These are phyloP conservation scores for Melitaea cinxia DNA, from an alignment of 1,140 invertebrate species.

Conservation along the genomic window DNA sequence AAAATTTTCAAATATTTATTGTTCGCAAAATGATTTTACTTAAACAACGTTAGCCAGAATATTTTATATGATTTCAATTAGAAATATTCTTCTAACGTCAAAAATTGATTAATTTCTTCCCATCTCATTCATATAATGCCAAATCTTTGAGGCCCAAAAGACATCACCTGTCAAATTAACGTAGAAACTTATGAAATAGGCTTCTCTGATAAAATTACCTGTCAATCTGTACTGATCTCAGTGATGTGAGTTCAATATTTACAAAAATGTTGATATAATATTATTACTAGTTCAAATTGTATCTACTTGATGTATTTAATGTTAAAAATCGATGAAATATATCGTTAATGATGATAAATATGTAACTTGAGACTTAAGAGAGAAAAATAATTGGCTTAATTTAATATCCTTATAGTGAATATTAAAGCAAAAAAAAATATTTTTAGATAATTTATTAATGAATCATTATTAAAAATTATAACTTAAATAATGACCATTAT, in stretches of 20 bases:
- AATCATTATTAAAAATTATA: too few relatives aligned
- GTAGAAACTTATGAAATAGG: conserved; percentile 24
- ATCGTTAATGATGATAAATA: too few relatives aligned
- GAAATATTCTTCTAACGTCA: neutral
- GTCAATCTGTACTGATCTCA: conserved; percentile 4
- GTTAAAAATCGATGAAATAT: too few relatives aligned
- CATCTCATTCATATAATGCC: conserved; percentile 17
- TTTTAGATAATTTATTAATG: too few relatives aligned
- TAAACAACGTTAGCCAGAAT: neutral
- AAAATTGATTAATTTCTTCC: conserved; percentile 2
- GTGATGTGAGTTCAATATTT: conserved; percentile 7
- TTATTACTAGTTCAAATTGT: neutral
- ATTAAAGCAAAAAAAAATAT: too few relatives aligned
- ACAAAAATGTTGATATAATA: neutral
- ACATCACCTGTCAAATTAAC: conserved; percentile 36
- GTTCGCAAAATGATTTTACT: too few relatives aligned
- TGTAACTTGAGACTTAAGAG: too few relatives aligned
- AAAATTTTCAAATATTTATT: too few relatives aligned
- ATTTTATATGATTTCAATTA: neutral
- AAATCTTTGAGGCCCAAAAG: conserved; percentile 16
- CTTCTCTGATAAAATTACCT: conserved; percentile 18
- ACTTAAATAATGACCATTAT: too few relatives aligned
- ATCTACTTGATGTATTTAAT: too few relatives aligned
- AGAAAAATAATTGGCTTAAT: too few relatives aligned
- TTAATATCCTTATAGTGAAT: too few relatives aligned